Evolutionary conservation across 23 tunicate species (phyloP), one percentile per base, ranked within the genome.

Genomic region (Trididemnum miniatum): DNA sequence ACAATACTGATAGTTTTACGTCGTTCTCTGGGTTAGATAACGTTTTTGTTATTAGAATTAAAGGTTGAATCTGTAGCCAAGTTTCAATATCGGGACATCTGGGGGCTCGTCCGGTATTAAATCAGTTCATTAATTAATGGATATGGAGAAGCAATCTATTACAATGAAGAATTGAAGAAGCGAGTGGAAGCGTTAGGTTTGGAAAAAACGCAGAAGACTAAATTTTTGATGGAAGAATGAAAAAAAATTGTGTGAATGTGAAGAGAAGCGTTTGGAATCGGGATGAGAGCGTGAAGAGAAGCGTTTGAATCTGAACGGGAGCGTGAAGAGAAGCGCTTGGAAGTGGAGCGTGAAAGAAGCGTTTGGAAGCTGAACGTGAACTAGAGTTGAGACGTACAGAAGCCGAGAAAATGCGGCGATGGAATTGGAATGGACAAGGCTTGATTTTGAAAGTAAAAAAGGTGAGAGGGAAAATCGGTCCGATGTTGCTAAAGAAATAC

Each of bases 401-500:
- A 64, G 71, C 71, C 5, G 71, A 64, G 31, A 20, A 64, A 28
- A 31, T 29, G 35, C 60, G 24, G 36, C 51, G 51, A 23, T 65
- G 35, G 76, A 81, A 37, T 65, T 81, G 62, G 44, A 66, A 26
- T 32, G 63, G 25, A 9, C 38, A 25, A 69, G 44, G 27, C 76
- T 81, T 12, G 59, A 81, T n/a, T 12, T 81, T 18, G 51, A 81
- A 39, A 59, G n/a, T 3, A 33, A 57, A 12, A 59, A 51, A 1
- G 15, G 24, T n/a, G 38, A 60, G 1, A 50, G 22, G 28, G 81
- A 20, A 27, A 76, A 1, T 1, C 27, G 74, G 23, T 2, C 85
- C 22, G 36, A 29, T 65, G 27, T 25, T 15, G 30, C 24, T 22
- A 62, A 62, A n/a, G 69, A 62, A 22, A 62, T 62, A 22, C 69